Evolutionary conservation across 2,888 invertebrate species (phyloP), one percentile per base, ranked within the genome.

Genomic region (Agrilus biguttatus): DNA sequence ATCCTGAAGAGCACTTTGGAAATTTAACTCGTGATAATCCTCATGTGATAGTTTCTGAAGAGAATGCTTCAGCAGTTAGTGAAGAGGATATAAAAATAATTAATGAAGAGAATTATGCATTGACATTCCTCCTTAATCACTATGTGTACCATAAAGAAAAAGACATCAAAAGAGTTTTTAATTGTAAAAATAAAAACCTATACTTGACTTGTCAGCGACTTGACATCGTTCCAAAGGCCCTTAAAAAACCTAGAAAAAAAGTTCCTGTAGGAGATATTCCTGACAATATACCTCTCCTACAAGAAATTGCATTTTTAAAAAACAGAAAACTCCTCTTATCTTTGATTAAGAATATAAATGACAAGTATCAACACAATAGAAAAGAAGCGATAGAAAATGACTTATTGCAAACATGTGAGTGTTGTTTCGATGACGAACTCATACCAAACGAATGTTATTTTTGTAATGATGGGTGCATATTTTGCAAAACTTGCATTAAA

Each of bases 381-480:
- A 32, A 45, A 38, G 40, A 49, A 23, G 70, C 70, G 1, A 65
- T 61, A 53, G 47, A 50, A 41, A 54, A 54, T 14, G 63, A 63
- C 13, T 52, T 66, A 23, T 56, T 74, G 46, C 50, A 63, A 28
- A 67, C 67, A 13, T 75, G 75, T 55, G 51, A 56, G n/a, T 74
- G 74, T 54, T 76, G 75, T 53, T 75, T 48, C 46, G 70, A 72
- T 49, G 71, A 73, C 41, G 71, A 74, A 50, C 61, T 70, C 13
- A 56, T 74, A 49, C 61, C 55, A 0, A 59, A 61, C 8, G 67
- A 70, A 46, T 57, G 61, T 41, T 55, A 60, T 5, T 47, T 50
- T 3, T 73, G 73, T 49, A 51, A 55, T 6, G 57, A 55, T 13
- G 68, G 64, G 1, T 73, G 73, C 49, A 46, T 57, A 12, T 72